Percentiles rank a stretch among this genome's conserved stretches.
Conservation (phyloP, 1,140 invertebrate genomes). For the Euschistus heros region DNA sequence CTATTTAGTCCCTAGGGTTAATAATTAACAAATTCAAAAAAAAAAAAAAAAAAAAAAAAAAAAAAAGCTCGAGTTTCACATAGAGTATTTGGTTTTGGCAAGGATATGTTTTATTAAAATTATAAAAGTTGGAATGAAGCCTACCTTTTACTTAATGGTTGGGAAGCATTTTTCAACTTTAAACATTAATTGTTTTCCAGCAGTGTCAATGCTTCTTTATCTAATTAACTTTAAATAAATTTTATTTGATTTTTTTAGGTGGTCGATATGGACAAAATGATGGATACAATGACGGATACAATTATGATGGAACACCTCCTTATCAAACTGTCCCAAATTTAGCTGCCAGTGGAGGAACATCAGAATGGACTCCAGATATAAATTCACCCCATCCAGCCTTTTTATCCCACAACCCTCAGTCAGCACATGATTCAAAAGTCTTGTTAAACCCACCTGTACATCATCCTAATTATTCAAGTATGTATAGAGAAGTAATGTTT, state of each 20-base stretch:
- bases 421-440: constrained; percentile 53
- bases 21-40: too few species aligned
- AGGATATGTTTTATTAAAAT: too few species aligned
- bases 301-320: constrained; percentile 54
- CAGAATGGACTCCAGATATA: constrained; percentile 35
- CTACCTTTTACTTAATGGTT: too few species aligned
- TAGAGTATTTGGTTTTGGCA: too few species aligned
- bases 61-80: too few species aligned
- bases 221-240: not conserved
- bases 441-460: constrained; percentile 56
- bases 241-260: constrained; percentile 35
- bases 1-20: too few species aligned
- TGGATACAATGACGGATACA: constrained; percentile 50
- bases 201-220: not conserved
- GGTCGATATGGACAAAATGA: constrained; percentile 48
- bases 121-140: too few species aligned
- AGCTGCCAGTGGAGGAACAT: constrained; percentile 34
- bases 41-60: too few species aligned
- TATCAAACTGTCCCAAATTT: constrained; percentile 74
- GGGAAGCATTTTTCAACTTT: too few species aligned
- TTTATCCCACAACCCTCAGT: constrained; percentile 34
- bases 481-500: constrained; percentile 25
- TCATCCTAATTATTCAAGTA: constrained; percentile 57
- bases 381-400: constrained; percentile 46
- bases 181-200: too few species aligned